Conservation (phyloP, 2,888 invertebrate genomes). For the Labia minor region DNA sequence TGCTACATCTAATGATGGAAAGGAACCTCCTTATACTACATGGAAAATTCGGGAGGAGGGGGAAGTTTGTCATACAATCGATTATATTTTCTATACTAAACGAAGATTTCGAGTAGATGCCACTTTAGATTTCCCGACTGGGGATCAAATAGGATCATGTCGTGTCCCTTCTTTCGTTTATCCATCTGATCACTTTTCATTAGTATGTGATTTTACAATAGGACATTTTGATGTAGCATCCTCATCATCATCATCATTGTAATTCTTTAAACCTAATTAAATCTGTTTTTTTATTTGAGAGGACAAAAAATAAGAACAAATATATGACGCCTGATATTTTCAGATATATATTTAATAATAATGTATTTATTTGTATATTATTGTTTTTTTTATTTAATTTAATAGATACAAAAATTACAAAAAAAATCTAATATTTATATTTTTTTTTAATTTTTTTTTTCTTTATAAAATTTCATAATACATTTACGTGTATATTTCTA, state of each 20-base stretch:
- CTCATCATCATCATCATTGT: background rate
- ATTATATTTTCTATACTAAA: constrained; percentile 58
- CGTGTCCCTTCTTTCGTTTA: constrained; percentile 56
- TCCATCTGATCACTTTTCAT: constrained; percentile 67
- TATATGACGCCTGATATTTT: no score
- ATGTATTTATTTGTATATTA: no score
- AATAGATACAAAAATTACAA: no score
- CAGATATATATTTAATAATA: no score
- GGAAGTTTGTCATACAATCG: constrained; percentile 61
- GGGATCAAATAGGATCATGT: constrained; percentile 52
- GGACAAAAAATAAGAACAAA: no score
- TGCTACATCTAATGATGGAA: constrained; percentile 34
- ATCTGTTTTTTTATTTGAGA: no score
- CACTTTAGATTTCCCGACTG: constrained; percentile 49
- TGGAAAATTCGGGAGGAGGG: constrained; percentile 64
- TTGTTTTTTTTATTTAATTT: no score
- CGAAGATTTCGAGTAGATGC: constrained; percentile 45
- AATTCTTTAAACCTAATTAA: no score
- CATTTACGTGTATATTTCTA: no score
- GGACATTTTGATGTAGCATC: background rate
- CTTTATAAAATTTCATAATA: no score
- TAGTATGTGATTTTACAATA: constrained; percentile 51
- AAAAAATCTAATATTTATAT: no score
- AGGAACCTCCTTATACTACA: constrained; percentile 61
- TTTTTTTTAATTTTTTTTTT: no score